phyloP scores from a whole-genome alignment of 2,888 invertebrate species.

The Mechanitis messenoides region DNA sequence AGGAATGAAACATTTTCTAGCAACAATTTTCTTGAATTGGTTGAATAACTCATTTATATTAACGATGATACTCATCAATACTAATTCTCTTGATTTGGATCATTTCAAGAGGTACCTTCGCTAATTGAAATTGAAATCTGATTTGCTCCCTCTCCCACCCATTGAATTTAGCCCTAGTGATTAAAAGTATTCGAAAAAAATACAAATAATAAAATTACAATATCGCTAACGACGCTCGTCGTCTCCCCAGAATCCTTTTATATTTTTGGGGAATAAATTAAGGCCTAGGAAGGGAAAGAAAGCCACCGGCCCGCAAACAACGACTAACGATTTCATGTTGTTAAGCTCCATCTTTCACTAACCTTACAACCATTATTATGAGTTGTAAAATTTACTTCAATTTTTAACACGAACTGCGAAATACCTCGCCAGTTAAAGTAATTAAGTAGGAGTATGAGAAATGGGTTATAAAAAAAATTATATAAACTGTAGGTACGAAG shows the following conservation, averaged over 20 bases:
- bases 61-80: conserved; percentile 71
- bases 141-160: conserved; percentile 61
- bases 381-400: conserved; percentile 35
- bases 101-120: conserved; percentile 67
- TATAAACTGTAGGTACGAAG: conserved; percentile 27
- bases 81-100: conserved; percentile 63
- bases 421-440: conserved; percentile 20
- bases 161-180: conserved; percentile 58
- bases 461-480: conserved; percentile 7
- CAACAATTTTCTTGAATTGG: conserved; percentile 49
- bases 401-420: conserved; percentile 26
- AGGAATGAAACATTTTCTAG: not conserved
- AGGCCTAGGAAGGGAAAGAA: conserved; percentile 58
- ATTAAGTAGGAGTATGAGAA: conserved; percentile 25
- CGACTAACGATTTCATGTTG: conserved; percentile 60
- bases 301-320: conserved; percentile 56
- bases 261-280: conserved; percentile 74
- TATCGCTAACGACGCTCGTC: conserved; percentile 73
- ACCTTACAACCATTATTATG: conserved; percentile 38
- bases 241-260: conserved; percentile 74
- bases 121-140: conserved; percentile 77
- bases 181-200: conserved; percentile 76
- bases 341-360: conserved; percentile 45
- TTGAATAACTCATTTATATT: conserved; percentile 59
- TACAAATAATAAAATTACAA: conserved; percentile 78